Base-by-base conservation (phyloP, 64 coral and sea anemone species). In the Porites australiensis region DNA sequence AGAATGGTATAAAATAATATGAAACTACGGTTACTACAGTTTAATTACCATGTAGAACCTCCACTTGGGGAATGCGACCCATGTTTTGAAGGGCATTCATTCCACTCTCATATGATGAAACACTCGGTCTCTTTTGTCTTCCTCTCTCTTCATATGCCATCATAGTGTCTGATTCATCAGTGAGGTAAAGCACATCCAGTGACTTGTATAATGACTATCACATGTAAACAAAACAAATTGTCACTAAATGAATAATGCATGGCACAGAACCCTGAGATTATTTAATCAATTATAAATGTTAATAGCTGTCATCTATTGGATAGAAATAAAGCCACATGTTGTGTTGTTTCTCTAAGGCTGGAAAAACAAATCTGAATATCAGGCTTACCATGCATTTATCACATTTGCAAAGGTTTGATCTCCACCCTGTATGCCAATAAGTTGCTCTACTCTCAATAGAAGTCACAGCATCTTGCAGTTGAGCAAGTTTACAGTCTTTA, bases 341-440 rank as follows among this genome's bases (percentile, higher is more conserved):
- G 27, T 37, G 27, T 37, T 37, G 27, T 37, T 37, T 37, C 27
- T 37, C 27, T 37, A 37, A 37, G 27, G 27, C 27, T 0, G 27
- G 27, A 37, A 54, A n/a, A 20, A 27, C 21, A 27, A 43, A 5
- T 72, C 6, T 46, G 14, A 64, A 82, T 4, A 53, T 19, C 20
- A 50, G 15, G 5, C 70, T 72, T 90, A 99, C 98, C 92, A 91
- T 79, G 80, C 98, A 99, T 13, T 58, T 72, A 13, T 82, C 57
- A 58, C 98, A 99, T 22, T 54, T 93, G 87, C 98, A 99, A 21
- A 99, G 69, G 43, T 96, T 88, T 19, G 79, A 82, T 74, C 98
- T 87, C 98, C 98, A 99, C 19, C 94, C 94, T 65, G 62, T 70
- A 20, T 96, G 89, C 98, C 98, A 99, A 43, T 94, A 99, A 1